Conservation (phyloP, 2,113 vertebrate genomes). For the Kryptolebias marmoratus region DNA sequence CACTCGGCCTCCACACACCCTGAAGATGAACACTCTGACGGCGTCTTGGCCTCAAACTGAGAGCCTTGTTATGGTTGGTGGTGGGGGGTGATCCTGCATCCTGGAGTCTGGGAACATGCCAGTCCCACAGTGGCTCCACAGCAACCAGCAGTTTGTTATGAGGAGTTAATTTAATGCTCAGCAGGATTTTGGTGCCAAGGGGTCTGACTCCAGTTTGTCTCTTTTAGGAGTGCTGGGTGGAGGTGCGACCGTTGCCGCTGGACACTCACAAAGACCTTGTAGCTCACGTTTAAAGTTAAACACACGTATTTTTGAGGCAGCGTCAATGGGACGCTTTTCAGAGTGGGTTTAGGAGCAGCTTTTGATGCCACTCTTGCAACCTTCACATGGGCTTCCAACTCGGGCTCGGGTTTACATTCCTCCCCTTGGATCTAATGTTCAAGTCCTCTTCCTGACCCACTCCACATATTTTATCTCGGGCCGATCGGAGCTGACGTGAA, state of each 20-base stretch:
- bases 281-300: slow-evolving; percentile 1
- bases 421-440: slow-evolving; percentile 60
- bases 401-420: slow-evolving; percentile 64
- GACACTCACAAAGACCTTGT: not conserved
- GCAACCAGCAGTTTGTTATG: slow-evolving; percentile 51
- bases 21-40: not conserved
- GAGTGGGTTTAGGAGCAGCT: not conserved
- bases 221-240: slow-evolving; percentile 1
- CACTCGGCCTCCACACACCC: not conserved
- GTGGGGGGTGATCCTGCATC: not conserved
- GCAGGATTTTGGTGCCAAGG: slow-evolving; percentile 46
- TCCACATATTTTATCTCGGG: slow-evolving; percentile 62
- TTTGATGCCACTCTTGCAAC: slow-evolving; percentile 24
- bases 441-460: slow-evolving; percentile 59
- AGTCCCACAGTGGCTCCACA: slow-evolving; percentile 14
- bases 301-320: slow-evolving; percentile 3
- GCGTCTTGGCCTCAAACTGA: not conserved
- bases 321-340: not conserved
- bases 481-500: slow-evolving; percentile 63
- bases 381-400: slow-evolving; percentile 48
- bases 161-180: slow-evolving; percentile 59
- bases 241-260: not conserved
- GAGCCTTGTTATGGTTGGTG: not conserved
- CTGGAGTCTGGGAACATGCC: slow-evolving; percentile 15
- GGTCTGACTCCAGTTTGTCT: slow-evolving; percentile 27